Base-by-base conservation (phyloP, 2,888 invertebrate species). In the Crossocerus cetratus region DNA sequence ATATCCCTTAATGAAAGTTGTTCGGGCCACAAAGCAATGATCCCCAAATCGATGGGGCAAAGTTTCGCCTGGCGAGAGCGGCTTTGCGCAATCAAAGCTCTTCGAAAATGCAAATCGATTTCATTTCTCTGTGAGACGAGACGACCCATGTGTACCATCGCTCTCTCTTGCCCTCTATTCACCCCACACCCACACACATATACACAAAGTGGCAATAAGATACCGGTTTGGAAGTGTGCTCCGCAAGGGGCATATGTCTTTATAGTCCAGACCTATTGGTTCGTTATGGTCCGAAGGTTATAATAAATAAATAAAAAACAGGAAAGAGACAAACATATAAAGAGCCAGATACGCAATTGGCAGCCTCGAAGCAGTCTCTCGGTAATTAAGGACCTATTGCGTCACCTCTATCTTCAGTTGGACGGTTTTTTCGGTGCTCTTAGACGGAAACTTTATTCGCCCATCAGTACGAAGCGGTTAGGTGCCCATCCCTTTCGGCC, bases 391-490 rank as follows among this genome's bases (percentile, higher is more conserved):
- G 64, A 62, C 67, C 70, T 54, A 76, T 73, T 58, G 76, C 73
- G 49, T 77, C 59, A 63, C 64, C 57, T 68, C 69, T 77, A 71
- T 71, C 73, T 64, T 60, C 42, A 63, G 68, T 62, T 21, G n/a
- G n/a, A n/a, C n/a, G 43, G 43, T 53, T 56, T 60, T 65, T 65
- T 68, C 72, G 71, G 78, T 81, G 67, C 76, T 76, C 77, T 81
- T 77, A 73, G 75, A 74, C 69, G 76, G 76, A 82, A 78, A 79
- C 83, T 83, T 77, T 83, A 83, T 83, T 82, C 70, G 69, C 70
- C 49, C 14, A 49, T 49, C 16, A n/a, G 4, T 49, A 14, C 14
- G n/a, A 4, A 49, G 49, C 49, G 4, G 49, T 53, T 16, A 14
- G 18, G 45, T 21, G 23, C n/a, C 3, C 57, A n/a, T 21, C 58